Percentiles rank a stretch among this genome's conserved stretches.
These are phyloP conservation scores for Acanthisitta chloris DNA, from an alignment of 2,113 vertebrate genomes.

Conservation along the genomic window DNA sequence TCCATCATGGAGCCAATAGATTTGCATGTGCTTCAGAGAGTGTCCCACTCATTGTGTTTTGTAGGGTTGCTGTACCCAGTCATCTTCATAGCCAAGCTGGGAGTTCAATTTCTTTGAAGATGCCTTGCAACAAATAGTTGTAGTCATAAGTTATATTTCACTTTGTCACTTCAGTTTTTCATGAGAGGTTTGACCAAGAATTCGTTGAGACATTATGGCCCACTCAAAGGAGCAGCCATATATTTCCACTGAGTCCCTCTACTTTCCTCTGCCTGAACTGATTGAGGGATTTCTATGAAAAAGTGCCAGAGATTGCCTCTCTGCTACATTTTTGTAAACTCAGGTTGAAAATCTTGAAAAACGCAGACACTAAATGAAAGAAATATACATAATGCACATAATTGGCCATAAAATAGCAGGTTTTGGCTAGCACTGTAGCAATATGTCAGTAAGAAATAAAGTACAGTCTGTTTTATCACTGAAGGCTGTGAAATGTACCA, in stretches of 20 bases:
- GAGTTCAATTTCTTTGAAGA: not conserved
- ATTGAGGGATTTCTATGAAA: not conserved
- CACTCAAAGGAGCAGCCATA: fast-evolving
- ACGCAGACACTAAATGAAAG: not conserved
- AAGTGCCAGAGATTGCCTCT: not conserved
- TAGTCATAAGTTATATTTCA: not conserved
- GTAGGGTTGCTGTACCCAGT: not conserved
- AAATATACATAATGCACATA: not conserved
- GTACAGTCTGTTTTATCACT: not conserved
- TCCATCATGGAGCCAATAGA: not conserved
- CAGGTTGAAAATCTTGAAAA: not conserved
- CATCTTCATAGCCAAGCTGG: not conserved
- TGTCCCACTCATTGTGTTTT: not conserved
- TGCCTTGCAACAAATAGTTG: not conserved
- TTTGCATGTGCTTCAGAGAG: not conserved
- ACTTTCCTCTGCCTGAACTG: not conserved
- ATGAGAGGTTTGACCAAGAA: not conserved
- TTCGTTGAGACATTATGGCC: not conserved
- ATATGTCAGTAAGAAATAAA: not conserved
- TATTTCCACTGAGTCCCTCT: not conserved
- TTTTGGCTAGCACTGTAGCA: not conserved
- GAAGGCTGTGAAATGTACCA: conserved; percentile 20
- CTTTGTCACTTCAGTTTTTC: not conserved
- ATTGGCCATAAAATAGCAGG: not conserved
- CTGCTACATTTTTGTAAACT: not conserved